These are phyloP conservation scores for Tuberolachnus salignus DNA, from an alignment of 2,888 invertebrate genomes.

Conservation along the genomic window DNA sequence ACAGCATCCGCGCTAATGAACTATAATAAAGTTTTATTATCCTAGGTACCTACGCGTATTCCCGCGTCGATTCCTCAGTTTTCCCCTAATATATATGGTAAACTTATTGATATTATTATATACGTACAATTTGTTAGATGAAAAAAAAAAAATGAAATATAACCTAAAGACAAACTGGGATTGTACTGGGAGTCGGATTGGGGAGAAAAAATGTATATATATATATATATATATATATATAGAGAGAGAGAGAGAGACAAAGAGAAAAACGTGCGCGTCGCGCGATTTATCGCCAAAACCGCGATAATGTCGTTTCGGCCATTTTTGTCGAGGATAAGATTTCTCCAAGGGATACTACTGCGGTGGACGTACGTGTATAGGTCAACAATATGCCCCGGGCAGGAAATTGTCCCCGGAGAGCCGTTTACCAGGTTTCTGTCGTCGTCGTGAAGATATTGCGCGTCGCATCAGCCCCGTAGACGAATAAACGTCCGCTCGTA, in stretches of 20 bases:
- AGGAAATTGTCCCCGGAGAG: slow-evolving; percentile 46
- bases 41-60: background rate
- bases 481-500: slow-evolving; percentile 45
- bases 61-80: background rate
- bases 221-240: no score
- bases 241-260: background rate
- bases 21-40: slow-evolving; percentile 40
- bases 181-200: no score
- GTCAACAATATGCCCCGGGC: slow-evolving; percentile 35
- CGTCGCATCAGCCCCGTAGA: background rate
- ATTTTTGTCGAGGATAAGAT: slow-evolving; percentile 40
- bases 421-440: slow-evolving; percentile 54
- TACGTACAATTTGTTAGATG: slow-evolving; percentile 32
- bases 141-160: background rate
- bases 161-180: background rate
- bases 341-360: slow-evolving; percentile 50
- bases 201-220: no score
- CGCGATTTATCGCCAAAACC: slow-evolving; percentile 48
- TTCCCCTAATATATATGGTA: background rate
- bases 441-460: slow-evolving; percentile 42
- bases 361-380: slow-evolving; percentile 8
- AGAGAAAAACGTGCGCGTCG: background rate
- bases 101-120: slow-evolving; percentile 43
- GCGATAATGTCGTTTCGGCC: slow-evolving; percentile 46
- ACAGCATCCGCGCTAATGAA: slow-evolving; percentile 33